phyloP scores from a whole-genome alignment of 2,113 vertebrate genomes.

The Columbina picui region DNA sequence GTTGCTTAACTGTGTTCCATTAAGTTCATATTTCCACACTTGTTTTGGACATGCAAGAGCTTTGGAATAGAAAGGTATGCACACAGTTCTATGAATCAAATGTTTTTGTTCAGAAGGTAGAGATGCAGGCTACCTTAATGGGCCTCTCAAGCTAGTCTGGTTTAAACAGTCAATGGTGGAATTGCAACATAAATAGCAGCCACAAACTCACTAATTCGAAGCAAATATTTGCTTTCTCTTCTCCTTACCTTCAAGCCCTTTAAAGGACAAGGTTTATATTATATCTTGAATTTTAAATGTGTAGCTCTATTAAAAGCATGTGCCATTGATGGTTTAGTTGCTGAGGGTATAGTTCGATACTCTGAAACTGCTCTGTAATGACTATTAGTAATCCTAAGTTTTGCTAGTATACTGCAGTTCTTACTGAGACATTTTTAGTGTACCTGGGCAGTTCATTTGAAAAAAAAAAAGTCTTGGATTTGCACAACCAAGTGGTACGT shows the following conservation, averaged over 20 bases:
- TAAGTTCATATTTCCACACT: slow-evolving; percentile 69
- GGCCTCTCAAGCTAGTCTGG: slow-evolving; percentile 58
- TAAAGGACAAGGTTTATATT: slow-evolving; percentile 42
- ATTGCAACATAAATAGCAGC: slow-evolving; percentile 54
- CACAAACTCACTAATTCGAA: slow-evolving; percentile 44
- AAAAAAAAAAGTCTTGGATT: background rate
- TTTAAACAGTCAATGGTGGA: slow-evolving; percentile 43
- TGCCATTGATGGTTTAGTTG: slow-evolving; percentile 55
- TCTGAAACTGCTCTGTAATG: background rate
- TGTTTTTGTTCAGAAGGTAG: slow-evolving; percentile 45
- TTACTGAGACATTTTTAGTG: background rate
- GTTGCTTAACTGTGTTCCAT: slow-evolving; percentile 73
- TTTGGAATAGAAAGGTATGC: slow-evolving; percentile 75
- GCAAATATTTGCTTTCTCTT: slow-evolving; percentile 47
- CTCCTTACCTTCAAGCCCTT: slow-evolving; percentile 50
- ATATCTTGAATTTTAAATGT: slow-evolving; percentile 22
- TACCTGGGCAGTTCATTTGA: background rate
- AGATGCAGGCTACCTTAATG: slow-evolving; percentile 63
- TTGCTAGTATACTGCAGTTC: background rate
- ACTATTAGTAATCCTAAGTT: background rate
- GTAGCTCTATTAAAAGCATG: slow-evolving; percentile 65
- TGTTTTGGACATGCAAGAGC: slow-evolving; percentile 72
- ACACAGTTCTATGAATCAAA: slow-evolving; percentile 35
- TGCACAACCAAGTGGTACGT: background rate
- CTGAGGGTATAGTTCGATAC: background rate